A percentile compares a stretch with the other conserved stretches of the same genome.
Conservation (phyloP, 2,797 vertebrate species). For the Helarctos malayanus region DNA sequence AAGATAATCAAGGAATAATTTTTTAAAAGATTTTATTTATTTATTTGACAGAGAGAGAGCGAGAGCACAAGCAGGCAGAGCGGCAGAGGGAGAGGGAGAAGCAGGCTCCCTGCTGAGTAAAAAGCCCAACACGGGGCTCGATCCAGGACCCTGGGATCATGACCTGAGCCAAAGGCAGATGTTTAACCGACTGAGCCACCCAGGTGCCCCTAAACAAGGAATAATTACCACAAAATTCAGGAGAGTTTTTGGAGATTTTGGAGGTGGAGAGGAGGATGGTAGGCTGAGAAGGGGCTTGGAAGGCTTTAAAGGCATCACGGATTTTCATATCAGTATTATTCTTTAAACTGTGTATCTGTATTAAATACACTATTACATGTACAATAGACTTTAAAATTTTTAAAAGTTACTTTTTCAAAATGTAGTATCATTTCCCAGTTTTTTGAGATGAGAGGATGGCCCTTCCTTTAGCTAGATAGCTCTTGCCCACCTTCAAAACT, state of each 20-base stretch:
- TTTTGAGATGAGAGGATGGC: conserved; percentile 37
- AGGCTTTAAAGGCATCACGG: neutral
- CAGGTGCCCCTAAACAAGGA: neutral
- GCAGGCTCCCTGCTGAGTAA: too few species aligned
- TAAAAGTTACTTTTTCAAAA: neutral
- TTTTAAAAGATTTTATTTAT: too few species aligned
- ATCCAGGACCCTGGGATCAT: too few species aligned
- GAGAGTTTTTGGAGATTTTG: neutral
- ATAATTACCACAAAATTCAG: conserved; percentile 28
- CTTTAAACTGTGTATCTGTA: neutral
- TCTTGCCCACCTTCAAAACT: conserved; percentile 9
- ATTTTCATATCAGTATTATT: conserved; percentile 43
- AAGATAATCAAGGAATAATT: conserved; percentile 17
- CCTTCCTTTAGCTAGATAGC: conserved; percentile 27
- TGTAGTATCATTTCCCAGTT: conserved; percentile 2
- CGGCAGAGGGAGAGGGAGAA: too few species aligned
- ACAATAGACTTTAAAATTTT: neutral
- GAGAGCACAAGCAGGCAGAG: too few species aligned
- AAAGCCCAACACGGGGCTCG: too few species aligned
- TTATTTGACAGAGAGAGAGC: too few species aligned
- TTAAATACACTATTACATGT: neutral
- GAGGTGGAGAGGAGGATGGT: neutral
- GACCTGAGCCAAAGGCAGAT: too few species aligned
- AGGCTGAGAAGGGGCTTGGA: neutral
- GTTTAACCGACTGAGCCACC: too few species aligned